A percentile compares a stretch with the other conserved stretches of the same genome.
Conservation (phyloP, 2,797 vertebrate species). For the Urosaurus nigricauda region DNA sequence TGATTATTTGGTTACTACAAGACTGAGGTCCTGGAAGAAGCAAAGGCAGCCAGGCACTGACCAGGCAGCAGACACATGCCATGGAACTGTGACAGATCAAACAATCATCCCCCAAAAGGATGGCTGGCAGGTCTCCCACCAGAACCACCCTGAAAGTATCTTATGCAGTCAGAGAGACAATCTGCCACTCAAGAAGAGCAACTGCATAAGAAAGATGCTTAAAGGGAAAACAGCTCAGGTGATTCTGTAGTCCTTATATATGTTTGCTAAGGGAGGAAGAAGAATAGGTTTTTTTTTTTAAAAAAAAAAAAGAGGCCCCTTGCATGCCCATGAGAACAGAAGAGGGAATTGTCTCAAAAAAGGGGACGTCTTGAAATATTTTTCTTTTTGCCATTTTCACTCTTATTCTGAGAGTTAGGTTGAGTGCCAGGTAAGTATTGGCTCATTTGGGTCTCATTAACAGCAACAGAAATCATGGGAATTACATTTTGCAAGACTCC, state of each 20-base stretch:
- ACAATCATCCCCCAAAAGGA: not conserved
- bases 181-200: not conserved
- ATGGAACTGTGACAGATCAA: not conserved
- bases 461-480: not conserved
- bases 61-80: not conserved
- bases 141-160: not conserved
- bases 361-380: not conserved
- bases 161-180: not conserved
- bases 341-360: not conserved
- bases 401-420: no score
- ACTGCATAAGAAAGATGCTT: not conserved
- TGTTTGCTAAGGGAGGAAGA: not conserved
- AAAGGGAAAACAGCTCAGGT: not conserved
- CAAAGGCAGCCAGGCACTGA: no score
- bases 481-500: not conserved
- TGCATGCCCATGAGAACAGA: not conserved
- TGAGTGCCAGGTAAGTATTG: not conserved
- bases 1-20: not conserved
- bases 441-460: not conserved
- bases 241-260: not conserved
- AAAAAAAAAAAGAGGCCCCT: not conserved
- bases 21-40: not conserved
- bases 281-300: no score
- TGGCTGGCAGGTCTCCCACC: no score
- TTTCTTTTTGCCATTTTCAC: not conserved